Percentiles rank a stretch among this genome's conserved stretches.
These are phyloP conservation scores for Neolamprologus tretocephalus DNA, from an alignment of 2,113 vertebrate species.

Conservation along the genomic window DNA sequence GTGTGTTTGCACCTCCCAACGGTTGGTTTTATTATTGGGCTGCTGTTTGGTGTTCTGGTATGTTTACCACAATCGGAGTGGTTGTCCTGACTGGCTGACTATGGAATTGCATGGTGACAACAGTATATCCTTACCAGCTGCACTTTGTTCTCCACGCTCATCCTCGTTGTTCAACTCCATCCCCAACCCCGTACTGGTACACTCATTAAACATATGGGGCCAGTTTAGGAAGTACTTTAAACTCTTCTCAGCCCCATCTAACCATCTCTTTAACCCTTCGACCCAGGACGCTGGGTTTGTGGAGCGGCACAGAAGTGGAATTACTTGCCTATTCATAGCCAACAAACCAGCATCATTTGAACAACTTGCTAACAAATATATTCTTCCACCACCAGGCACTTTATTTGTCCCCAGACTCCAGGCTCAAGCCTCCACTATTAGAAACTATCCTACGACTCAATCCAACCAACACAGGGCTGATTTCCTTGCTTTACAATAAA, in stretches of 20 bases:
- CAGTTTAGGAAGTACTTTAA: neutral
- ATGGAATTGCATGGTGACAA: neutral
- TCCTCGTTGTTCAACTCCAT: fast-evolving
- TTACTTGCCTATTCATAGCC: neutral
- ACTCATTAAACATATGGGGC: neutral
- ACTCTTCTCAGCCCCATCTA: neutral
- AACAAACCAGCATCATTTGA: neutral
- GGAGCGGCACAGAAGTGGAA: neutral
- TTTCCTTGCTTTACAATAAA: neutral
- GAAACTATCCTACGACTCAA: neutral
- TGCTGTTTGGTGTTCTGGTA: neutral
- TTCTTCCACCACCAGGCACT: neutral
- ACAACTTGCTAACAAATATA: neutral
- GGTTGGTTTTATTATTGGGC: neutral
- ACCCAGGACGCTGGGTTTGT: neutral
- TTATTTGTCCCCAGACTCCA: neutral
- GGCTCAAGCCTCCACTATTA: neutral
- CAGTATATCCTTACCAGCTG: neutral
- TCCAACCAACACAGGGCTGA: neutral
- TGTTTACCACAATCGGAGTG: neutral
- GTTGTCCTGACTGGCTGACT: neutral
- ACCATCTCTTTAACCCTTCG: neutral
- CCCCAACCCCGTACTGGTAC: neutral
- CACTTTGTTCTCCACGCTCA: neutral
- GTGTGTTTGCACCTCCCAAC: fast-evolving